Evolutionary conservation across 1,140 invertebrate genomes (phyloP), one percentile per base, ranked within the genome.

Genomic region (Amphibalanus amphitrite): DNA sequence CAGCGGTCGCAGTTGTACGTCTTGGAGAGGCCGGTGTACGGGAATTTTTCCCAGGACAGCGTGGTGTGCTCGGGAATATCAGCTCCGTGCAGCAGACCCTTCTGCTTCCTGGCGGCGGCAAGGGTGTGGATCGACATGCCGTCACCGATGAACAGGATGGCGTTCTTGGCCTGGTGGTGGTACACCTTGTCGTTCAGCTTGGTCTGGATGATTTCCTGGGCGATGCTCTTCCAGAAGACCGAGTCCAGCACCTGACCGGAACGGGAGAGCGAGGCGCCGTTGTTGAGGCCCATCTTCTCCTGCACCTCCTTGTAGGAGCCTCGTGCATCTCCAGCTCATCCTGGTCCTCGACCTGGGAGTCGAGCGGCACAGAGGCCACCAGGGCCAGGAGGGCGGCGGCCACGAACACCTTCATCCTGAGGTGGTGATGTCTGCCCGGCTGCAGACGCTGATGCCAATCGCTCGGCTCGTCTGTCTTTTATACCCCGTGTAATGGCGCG

Each of bases 91-190:
- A 26, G 26, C 23, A 23, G 26, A 65, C 26, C 64, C 64, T 38
- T 38, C 33, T 38, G 33, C 33, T 38, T 4, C 15, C 33, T 38
- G 33, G 23, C 26, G 23, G 64, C 64, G 64, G 26, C 64, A 6
- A 38, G 33, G n/a, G 15, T 38, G 33, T 38, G 33, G 33, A 38
- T 38, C 33, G 33, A 38, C 33, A 38, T 38, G 15, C 33, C 33
- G 80, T 92, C 90, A 0, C 89, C 90, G 6, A 92, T 83, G 75
- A 91, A 88, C 67, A 92, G 80, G 38, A 92, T 86, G n/a, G 91
- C 83, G 77, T 90, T 90, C 74, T 86, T 88, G 0, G 13, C 89
- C 70, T 72, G 67, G 26, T 71, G 70, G 64, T 65, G 64, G 64
- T n/a, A 65, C 23, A 65, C 26, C 64, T 65, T 23, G 64, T 65